Conservation (phyloP, 2,113 vertebrate genomes). For the Eudorcas thomsonii region DNA sequence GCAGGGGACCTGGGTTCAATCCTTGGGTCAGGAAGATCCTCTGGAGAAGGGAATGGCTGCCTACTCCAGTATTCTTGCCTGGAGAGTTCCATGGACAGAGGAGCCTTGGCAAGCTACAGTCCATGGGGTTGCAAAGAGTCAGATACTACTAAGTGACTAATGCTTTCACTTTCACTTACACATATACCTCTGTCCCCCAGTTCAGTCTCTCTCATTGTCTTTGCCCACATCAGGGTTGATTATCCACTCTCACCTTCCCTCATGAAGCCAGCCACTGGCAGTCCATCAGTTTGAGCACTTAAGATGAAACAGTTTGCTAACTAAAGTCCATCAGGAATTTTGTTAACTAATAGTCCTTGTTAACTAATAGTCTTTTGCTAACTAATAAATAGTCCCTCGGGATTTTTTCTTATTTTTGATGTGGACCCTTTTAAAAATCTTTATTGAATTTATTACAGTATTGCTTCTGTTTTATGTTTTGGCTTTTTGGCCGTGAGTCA, state of each 20-base stretch:
- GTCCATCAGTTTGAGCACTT: neutral
- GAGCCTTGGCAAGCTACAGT: neutral
- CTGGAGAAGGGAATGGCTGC: neutral
- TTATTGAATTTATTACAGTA: neutral
- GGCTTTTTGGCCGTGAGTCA: neutral
- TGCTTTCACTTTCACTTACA: neutral
- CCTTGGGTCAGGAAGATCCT: neutral
- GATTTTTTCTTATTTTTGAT: neutral
- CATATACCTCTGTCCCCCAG: rapidly evolving
- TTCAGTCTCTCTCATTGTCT: neutral
- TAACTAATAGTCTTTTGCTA: neutral
- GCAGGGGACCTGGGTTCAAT: neutral
- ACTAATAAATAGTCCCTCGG: neutral
- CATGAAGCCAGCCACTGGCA: neutral
- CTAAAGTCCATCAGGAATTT: neutral
- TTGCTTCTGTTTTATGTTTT: neutral
- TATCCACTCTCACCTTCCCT: neutral
- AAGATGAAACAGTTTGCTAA: neutral
- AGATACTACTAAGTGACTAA: neutral
- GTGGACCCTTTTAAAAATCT: neutral
- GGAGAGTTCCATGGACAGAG: neutral
- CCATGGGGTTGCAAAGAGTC: neutral
- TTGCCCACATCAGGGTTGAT: neutral
- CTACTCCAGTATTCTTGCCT: neutral
- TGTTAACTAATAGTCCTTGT: neutral